phyloP scores from a whole-genome alignment of 2,888 invertebrate genomes.

The Eurois occulta region DNA sequence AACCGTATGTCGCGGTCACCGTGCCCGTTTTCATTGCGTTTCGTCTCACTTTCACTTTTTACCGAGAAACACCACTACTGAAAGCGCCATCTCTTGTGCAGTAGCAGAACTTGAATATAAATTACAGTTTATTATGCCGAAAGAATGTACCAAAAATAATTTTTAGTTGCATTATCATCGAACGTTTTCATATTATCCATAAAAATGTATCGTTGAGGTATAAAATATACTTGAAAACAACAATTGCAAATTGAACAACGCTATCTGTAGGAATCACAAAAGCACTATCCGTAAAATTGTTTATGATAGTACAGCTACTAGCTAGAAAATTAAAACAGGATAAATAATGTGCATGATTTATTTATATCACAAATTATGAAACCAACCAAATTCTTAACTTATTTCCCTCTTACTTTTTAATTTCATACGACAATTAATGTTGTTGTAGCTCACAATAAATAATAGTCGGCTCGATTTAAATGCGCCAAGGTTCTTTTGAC shows the following conservation, averaged over 20 bases:
- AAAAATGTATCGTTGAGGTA: neutral
- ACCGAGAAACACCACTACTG: constrained; percentile 15
- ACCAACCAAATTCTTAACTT: neutral
- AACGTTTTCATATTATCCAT: neutral
- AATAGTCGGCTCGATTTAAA: neutral
- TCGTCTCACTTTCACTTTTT: constrained; percentile 83
- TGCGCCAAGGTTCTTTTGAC: neutral
- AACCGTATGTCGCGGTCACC: constrained; percentile 84
- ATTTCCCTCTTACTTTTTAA: neutral
- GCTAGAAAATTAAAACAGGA: no score
- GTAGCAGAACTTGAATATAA: constrained; percentile 35
- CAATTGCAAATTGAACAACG: neutral
- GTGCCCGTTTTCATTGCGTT: constrained; percentile 76
- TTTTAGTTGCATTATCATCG: neutral
- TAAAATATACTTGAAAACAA: neutral
- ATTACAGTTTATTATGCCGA: neutral
- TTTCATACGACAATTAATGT: neutral
- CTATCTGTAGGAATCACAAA: neutral
- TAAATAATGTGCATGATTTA: neutral
- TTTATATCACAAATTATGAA: neutral
- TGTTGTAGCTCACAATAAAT: neutral
- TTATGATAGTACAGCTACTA: neutral
- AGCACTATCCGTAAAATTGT: neutral
- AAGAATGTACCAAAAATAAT: neutral
- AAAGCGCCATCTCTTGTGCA: constrained; percentile 59